These are phyloP conservation scores for Caenorhabditis latens DNA, from an alignment of 1,140 invertebrate genomes.

Conservation along the genomic window DNA sequence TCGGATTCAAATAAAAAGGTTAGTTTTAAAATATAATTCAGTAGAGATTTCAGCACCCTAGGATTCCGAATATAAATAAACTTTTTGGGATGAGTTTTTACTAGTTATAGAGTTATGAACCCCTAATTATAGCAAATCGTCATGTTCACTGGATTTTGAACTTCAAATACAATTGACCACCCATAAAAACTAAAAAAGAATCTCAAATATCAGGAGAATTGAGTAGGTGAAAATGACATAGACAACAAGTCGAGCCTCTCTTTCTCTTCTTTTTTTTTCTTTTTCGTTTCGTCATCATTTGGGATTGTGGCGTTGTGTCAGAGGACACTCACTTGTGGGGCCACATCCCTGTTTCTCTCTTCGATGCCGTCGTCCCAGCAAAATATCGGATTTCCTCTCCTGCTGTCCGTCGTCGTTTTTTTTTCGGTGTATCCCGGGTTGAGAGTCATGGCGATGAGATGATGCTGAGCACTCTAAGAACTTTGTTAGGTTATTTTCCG, in stretches of 20 bases:
- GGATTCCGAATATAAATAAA: too few relatives aligned
- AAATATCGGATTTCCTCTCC: slow-evolving; percentile 46
- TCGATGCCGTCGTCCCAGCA: background rate
- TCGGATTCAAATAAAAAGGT: slow-evolving; percentile 43
- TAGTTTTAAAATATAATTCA: too few relatives aligned
- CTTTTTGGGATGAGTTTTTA: too few relatives aligned
- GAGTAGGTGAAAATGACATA: slow-evolving; percentile 33
- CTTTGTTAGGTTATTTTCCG: background rate
- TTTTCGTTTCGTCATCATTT: slow-evolving; percentile 49
- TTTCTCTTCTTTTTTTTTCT: slow-evolving; percentile 28
- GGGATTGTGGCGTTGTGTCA: slow-evolving; percentile 15
- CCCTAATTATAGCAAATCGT: too few relatives aligned
- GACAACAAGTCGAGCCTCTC: background rate
- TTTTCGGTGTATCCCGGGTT: slow-evolving; percentile 18
- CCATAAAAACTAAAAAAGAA: background rate
- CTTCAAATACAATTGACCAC: background rate
- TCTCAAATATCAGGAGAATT: background rate
- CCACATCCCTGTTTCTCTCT: background rate
- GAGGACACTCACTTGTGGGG: slow-evolving; percentile 38
- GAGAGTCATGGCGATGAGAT: slow-evolving; percentile 18
- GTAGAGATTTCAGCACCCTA: too few relatives aligned
- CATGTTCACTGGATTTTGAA: too few relatives aligned
- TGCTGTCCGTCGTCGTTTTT: slow-evolving; percentile 16
- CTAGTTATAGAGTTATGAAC: too few relatives aligned
- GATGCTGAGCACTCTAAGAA: background rate